Evolutionary conservation across 1,140 invertebrate species (phyloP).

Genomic region (Cecropterus lyciades): DNA sequence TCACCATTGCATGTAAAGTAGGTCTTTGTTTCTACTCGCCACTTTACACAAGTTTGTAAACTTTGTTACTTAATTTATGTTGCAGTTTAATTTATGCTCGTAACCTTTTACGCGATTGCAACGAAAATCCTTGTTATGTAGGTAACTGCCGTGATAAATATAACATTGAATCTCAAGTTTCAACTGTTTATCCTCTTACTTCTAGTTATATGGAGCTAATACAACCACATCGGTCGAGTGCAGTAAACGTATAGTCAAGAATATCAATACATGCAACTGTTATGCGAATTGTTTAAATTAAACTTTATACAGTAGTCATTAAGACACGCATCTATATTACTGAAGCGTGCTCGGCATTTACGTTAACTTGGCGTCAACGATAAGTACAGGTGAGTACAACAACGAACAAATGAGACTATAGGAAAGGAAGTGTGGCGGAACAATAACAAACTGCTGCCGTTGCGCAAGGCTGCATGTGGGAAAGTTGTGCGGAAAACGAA

Average conservation of each 20-base stretch:
- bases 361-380: conserved; percentile 1
- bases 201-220: conserved; percentile 5
- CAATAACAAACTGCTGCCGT: conserved; percentile 72
- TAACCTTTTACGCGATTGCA: conserved; percentile 16
- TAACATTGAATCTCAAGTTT: conserved; percentile 27
- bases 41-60: neutral
- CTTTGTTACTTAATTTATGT: conserved; percentile 16
- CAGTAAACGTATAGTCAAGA: neutral
- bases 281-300: neutral
- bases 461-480: conserved; percentile 78
- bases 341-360: neutral
- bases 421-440: conserved; percentile 73
- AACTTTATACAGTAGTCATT: conserved; percentile 1
- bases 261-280: neutral
- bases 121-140: conserved; percentile 29
- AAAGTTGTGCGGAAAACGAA: conserved; percentile 77
- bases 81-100: neutral
- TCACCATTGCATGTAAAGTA: neutral
- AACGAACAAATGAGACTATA: conserved; percentile 48
- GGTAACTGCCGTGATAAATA: conserved; percentile 13
- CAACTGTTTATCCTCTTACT: conserved; percentile 30
- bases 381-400: conserved; percentile 23
- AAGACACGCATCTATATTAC: conserved; percentile 3
- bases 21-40: too few relatives aligned
- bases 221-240: neutral